Percentiles rank a stretch among this genome's conserved stretches.
These are phyloP conservation scores for Aleiodes testaceus DNA, from an alignment of 2,888 invertebrate species.

Conservation along the genomic window DNA sequence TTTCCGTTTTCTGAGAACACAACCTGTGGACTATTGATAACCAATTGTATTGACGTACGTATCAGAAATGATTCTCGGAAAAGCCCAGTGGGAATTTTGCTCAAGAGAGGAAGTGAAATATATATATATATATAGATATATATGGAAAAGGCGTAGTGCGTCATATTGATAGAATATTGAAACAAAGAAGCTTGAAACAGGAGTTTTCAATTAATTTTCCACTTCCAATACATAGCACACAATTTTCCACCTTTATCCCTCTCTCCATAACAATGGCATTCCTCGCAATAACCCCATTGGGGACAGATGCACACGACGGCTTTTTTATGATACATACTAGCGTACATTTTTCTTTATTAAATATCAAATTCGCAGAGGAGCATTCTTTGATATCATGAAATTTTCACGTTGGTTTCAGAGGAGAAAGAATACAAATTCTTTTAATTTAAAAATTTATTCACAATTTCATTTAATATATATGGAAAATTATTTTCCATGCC, in stretches of 20 bases:
- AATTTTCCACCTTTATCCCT: neutral
- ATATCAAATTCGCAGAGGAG: neutral
- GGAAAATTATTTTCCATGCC: neutral
- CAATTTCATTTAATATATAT: neutral
- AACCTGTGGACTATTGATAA: too few species aligned
- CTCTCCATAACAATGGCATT: conserved; percentile 7
- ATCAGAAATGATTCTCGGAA: neutral
- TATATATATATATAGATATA: neutral
- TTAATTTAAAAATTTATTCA: neutral
- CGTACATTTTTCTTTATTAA: conserved; percentile 34
- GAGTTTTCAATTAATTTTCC: conserved; percentile 35
- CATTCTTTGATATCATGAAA: neutral
- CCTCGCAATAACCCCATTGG: conserved; percentile 24
- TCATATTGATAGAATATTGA: conserved; percentile 9
- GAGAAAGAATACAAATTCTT: neutral
- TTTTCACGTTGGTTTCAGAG: neutral
- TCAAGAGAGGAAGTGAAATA: neutral
- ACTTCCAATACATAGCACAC: conserved; percentile 28
- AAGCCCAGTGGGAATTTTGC: neutral
- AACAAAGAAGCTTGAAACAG: neutral
- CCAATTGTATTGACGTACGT: too few species aligned
- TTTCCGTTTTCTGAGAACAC: too few species aligned
- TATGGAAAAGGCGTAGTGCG: neutral
- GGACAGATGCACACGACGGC: conserved; percentile 31
- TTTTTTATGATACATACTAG: conserved; percentile 18